Evolutionary conservation across 2,113 vertebrate genomes (phyloP), one percentile per base, ranked within the genome.

Genomic region (Shinisaurus crocodilurus): DNA sequence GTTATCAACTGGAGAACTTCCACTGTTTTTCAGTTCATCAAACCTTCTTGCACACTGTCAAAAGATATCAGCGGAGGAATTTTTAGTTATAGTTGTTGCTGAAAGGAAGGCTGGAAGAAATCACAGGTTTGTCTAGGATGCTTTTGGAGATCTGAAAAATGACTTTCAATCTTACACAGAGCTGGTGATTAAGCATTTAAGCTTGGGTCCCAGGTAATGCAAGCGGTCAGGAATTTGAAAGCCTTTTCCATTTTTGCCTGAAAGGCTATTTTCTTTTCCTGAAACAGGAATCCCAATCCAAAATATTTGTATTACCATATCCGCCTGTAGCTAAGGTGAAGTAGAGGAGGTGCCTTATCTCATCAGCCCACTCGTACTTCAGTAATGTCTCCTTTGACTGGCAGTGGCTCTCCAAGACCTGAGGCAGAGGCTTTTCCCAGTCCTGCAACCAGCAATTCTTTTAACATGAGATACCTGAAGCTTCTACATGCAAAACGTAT

Each of bases 31-130:
- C 96, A 99, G 96, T 92, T 99, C 99, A 95, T 99, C 99, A 96
- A 98, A 99, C 57, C 99, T 98, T 95, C 97, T 98, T 91, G 98
- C 98, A 96, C 99, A 99, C 99, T 99, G 95, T 84, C 75, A 95
- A 87, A 90, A 96, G 48, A 95, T 85, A 94, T 83, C 57, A 95
- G 92, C 86, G 94, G 92, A 89, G 85, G 34, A 89, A 82, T 88
- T 92, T 93, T 94, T 48, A 77, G 79, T 60, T 94, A 13, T 63
- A 85, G 85, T 9, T 94, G 83, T 89, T 89, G 86, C 34, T 83
- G 0, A 29, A 81, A 92, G 40, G 72, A 79, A 94, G 65, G 85
- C 0, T 4, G 82, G 84, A 34, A 18, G 25, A 79, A 65, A 34
- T 67, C 27, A 18, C 50, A 67, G 20, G 16, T 48, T 23, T 70